Percentiles rank a stretch among this genome's conserved stretches.
Conservation (phyloP, 2,797 vertebrate species). For the Cynodonichthys magdalenae region DNA sequence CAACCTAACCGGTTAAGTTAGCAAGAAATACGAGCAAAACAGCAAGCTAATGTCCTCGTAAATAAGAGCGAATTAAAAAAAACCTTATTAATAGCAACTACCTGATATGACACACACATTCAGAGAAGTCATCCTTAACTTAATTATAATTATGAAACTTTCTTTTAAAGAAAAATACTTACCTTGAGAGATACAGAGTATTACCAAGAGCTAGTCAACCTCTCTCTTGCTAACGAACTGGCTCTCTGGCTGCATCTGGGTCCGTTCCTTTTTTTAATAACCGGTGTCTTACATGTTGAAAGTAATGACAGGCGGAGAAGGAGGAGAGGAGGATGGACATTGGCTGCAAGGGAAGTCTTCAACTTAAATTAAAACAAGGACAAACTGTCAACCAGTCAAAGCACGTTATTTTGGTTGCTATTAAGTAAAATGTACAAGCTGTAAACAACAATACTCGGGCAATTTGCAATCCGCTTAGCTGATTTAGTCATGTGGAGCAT, state of each 20-base stretch:
- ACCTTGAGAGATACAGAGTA: constrained; percentile 44
- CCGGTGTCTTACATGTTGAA: background rate
- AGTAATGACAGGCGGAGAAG: background rate
- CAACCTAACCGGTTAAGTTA: constrained; percentile 28
- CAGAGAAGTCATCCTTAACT: rapidly evolving
- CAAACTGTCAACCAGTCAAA: background rate
- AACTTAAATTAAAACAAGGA: no score
- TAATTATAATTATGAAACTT: rapidly evolving
- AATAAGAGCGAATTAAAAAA: background rate
- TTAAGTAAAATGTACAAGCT: no score
- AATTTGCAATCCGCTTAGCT: no score
- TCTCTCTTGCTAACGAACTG: constrained; percentile 27
- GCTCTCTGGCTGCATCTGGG: constrained; percentile 5
- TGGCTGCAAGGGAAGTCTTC: no score
- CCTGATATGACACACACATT: rapidly evolving
- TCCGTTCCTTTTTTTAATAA: background rate
- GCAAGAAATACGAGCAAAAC: constrained; percentile 18
- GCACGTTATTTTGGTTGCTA: no score
- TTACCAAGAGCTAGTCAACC: constrained; percentile 5
- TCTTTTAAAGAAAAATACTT: background rate
- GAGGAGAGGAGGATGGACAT: background rate
- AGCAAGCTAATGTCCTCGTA: background rate
- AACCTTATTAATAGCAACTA: rapidly evolving
- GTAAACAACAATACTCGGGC: no score
- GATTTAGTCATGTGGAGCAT: no score